phyloP scores from a whole-genome alignment of 2,797 vertebrate species.

The Xenops minutus region DNA sequence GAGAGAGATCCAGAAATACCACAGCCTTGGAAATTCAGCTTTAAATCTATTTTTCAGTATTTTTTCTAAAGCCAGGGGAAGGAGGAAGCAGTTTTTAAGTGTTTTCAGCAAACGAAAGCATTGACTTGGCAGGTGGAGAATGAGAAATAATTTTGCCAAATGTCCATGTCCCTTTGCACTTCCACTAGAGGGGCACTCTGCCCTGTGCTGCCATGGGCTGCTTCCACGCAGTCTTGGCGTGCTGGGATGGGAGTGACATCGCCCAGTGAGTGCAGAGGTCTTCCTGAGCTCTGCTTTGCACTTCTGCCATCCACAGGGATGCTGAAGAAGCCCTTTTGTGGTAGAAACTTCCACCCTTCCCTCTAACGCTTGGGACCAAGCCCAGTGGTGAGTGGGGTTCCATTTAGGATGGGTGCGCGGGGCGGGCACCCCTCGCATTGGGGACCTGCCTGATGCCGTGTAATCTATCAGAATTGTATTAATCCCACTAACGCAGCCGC shows the following conservation, averaged over 20 bases:
- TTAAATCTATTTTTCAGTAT: neutral
- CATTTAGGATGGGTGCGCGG: neutral
- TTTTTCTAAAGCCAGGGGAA: accelerated
- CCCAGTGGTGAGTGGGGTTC: accelerated
- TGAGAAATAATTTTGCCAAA: neutral
- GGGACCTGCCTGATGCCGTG: slow-evolving; percentile 73
- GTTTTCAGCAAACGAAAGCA: neutral
- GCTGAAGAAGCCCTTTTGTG: neutral
- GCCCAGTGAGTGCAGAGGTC: accelerated
- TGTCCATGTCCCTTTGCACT: neutral
- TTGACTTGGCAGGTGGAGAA: neutral
- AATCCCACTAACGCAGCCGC: slow-evolving; percentile 84
- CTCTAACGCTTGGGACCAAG: accelerated
- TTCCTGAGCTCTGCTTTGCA: neutral
- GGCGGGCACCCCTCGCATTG: slow-evolving; percentile 29
- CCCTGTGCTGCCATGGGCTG: neutral
- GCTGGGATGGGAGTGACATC: neutral
- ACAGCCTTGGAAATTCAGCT: neutral
- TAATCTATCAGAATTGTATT: slow-evolving; percentile 88
- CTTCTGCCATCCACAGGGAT: neutral
- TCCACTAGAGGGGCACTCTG: neutral
- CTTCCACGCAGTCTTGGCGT: accelerated
- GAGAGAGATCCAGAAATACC: neutral
- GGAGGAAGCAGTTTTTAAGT: neutral
- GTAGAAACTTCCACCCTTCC: neutral